Percentiles rank a stretch among this genome's conserved stretches.
These are phyloP conservation scores for Drosophila eugracilis DNA, from an alignment of 1,140 invertebrate species.

Conservation along the genomic window DNA sequence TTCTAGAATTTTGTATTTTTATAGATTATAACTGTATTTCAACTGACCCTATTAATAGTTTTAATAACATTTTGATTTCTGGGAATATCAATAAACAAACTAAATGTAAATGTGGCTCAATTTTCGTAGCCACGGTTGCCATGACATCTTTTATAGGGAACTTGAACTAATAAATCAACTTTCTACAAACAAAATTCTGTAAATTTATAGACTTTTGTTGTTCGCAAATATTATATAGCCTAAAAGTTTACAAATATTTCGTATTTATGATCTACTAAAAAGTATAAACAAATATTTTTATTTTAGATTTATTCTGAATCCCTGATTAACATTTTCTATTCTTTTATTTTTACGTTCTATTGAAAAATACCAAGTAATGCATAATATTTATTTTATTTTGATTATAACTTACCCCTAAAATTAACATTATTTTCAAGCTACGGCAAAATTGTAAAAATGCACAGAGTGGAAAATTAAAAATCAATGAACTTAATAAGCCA, in stretches of 20 bases:
- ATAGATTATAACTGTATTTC: too few relatives aligned
- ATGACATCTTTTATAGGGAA: not conserved
- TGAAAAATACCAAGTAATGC: too few relatives aligned
- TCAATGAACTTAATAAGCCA: slow-evolving; percentile 26
- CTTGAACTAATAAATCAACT: not conserved
- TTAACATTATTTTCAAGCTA: too few relatives aligned
- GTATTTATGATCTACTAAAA: too few relatives aligned
- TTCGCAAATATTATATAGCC: not conserved
- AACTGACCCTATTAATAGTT: not conserved
- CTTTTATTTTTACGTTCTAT: too few relatives aligned
- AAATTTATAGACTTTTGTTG: not conserved
- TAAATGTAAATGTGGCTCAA: not conserved
- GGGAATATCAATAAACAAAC: not conserved
- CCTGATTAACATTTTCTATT: not conserved
- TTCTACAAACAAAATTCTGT: not conserved
- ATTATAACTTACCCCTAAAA: too few relatives aligned
- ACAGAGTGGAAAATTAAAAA: slow-evolving; percentile 17
- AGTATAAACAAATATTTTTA: too few relatives aligned
- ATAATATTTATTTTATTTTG: too few relatives aligned
- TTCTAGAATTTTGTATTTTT: not conserved
- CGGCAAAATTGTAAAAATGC: not conserved
- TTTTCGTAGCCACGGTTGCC: not conserved
- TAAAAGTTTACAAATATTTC: too few relatives aligned
- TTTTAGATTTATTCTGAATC: too few relatives aligned
- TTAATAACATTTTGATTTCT: not conserved